Base-by-base conservation (phyloP, 2,888 invertebrate species). In the Parnassius smintheus region DNA sequence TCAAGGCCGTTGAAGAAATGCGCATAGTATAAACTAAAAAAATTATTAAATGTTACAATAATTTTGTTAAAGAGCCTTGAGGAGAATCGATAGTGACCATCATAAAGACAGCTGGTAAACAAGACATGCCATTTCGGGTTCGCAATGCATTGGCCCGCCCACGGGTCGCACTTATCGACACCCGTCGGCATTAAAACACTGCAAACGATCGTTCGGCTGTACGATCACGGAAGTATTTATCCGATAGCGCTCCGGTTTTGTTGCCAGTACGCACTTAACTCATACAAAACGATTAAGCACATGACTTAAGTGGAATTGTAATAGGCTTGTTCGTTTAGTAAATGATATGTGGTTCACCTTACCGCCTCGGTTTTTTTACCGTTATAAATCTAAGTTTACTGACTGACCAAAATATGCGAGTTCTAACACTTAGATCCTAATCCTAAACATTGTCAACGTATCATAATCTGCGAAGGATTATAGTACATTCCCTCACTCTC, bases 91-190 rank as follows among this genome's bases (percentile, higher is more conserved):
- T 61, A 61, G 46, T 46, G 75, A 73, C 77, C 78, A 80, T 83
- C 77, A 79, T 84, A 82, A 84, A 87, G 82, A 88, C 85, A 83
- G 84, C 85, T 85, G 84, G 87, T 88, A 86, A 81, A 85, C 85
- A 86, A 85, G 8, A 85, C 82, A 76, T 84, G 83, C 84, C 84
- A 80, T 81, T 86, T 88, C 75, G 87, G 86, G 75, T 76, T 70
- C 84, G 78, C 82, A 88, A 86, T 89, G 88, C 88, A 88, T 86
- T 85, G 88, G 75, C 84, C n/a, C 86, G 85, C 91, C 91, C 83
- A 88, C 89, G 82, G 78, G 18, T 75, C 77, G 78, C 78, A 80
- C 81, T 77, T 80, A 12, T 10, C 82, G 71, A 83, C 75, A 86
- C 85, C 85, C 86, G 83, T 85, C 80, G 56, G 77, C 75, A 83